phyloP scores from a whole-genome alignment of 2,113 vertebrate species.

The Hylia prasina region DNA sequence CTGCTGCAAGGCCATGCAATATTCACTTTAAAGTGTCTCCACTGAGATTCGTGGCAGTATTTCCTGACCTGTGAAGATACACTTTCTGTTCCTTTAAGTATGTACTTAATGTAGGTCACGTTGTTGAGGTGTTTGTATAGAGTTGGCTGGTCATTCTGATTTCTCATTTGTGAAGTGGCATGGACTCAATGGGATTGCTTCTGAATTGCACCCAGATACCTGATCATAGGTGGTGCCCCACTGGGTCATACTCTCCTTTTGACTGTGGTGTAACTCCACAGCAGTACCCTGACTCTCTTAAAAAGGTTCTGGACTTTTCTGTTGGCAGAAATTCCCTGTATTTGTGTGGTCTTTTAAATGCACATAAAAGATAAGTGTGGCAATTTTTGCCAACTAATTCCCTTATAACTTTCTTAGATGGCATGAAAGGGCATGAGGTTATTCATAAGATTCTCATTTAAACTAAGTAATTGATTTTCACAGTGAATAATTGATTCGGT shows the following conservation, averaged over 20 bases:
- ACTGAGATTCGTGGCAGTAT: rapidly evolving
- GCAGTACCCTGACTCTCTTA: background rate
- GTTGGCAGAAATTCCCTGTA: background rate
- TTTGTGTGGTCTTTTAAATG: constrained; percentile 27
- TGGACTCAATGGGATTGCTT: background rate
- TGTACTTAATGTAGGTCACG: background rate
- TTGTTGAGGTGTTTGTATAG: background rate
- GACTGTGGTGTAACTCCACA: background rate
- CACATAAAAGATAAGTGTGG: background rate
- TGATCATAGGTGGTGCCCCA: background rate
- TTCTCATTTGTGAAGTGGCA: background rate
- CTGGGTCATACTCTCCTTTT: background rate
- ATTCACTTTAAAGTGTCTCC: background rate
- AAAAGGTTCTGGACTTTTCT: background rate
- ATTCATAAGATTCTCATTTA: constrained; percentile 54
- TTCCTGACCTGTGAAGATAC: background rate
- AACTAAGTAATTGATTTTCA: constrained; percentile 64
- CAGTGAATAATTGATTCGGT: constrained; percentile 61
- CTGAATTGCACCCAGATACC: background rate
- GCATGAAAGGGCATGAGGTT: constrained; percentile 52
- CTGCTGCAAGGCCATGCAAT: background rate
- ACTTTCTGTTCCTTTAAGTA: background rate
- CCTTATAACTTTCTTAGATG: constrained; percentile 39
- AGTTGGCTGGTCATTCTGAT: background rate
- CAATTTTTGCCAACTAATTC: constrained; percentile 29